Evolutionary conservation across 2,888 invertebrate genomes (phyloP).

Genomic region (Herminia tarsipennalis): DNA sequence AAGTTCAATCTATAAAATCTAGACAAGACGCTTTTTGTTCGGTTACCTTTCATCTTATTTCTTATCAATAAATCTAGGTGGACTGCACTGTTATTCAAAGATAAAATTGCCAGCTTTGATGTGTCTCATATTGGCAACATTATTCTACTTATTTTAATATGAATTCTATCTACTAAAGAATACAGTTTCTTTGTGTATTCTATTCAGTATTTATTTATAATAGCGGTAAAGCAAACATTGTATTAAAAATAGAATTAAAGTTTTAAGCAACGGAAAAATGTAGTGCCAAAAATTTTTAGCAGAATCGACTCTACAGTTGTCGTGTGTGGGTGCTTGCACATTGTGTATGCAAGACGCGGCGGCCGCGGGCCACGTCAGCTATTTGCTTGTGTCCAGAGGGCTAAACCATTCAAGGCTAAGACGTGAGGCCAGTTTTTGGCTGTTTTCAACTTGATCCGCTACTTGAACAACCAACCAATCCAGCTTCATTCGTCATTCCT

Average conservation of each 20-base stretch:
- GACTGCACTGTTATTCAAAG: not conserved
- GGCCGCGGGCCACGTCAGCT: constrained; percentile 83
- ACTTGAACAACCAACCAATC: constrained; percentile 41
- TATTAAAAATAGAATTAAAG: not conserved
- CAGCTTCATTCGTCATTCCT: constrained; percentile 33
- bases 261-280: constrained; percentile 23
- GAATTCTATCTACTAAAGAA: too few relatives aligned
- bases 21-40: constrained; percentile 36
- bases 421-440: constrained; percentile 83
- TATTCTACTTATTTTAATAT: too few relatives aligned
- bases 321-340: constrained; percentile 57
- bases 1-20: constrained; percentile 37
- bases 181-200: too few relatives aligned
- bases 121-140: too few relatives aligned
- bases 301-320: constrained; percentile 51
- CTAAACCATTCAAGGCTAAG: constrained; percentile 86
- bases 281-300: not conserved
- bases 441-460: constrained; percentile 75
- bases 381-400: constrained; percentile 84
- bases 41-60: constrained; percentile 37
- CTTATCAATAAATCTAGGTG: constrained; percentile 31
- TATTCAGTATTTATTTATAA: too few relatives aligned
- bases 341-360: constrained; percentile 84
- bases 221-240: too few relatives aligned
- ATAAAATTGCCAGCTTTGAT: not conserved